Evolutionary conservation across 2,888 invertebrate genomes (phyloP).

Genomic region (Zaprionus bogoriensis): DNA sequence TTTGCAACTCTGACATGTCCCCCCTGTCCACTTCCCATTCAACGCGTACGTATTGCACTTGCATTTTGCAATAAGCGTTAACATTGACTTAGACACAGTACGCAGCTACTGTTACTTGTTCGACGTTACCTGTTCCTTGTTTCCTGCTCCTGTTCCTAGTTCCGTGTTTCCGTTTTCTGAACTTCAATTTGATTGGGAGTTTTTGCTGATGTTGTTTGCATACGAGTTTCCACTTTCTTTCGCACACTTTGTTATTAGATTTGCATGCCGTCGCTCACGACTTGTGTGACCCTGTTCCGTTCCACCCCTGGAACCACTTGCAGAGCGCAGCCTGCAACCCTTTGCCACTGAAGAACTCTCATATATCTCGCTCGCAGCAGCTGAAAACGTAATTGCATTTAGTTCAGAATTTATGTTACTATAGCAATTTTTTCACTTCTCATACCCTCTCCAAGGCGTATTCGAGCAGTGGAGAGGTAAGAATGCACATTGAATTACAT

Average conservation of each 20-base stretch:
- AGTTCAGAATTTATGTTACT: conserved; percentile 62
- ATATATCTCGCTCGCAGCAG: conserved; percentile 20
- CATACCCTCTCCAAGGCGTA: conserved; percentile 2
- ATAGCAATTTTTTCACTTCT: conserved; percentile 32
- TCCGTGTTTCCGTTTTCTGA: conserved; percentile 1
- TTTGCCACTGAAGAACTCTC: conserved; percentile 5
- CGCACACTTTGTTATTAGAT: conserved; percentile 65
- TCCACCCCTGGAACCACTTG: not conserved
- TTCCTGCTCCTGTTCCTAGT: not conserved
- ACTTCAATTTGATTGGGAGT: conserved; percentile 37
- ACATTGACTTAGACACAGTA: conserved; percentile 10
- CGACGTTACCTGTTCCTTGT: not conserved
- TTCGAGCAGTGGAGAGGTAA: not conserved
- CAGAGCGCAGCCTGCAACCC: not conserved
- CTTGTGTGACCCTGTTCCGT: not conserved
- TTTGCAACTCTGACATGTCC: conserved; percentile 34
- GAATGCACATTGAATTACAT: not conserved
- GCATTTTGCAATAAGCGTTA: conserved; percentile 43
- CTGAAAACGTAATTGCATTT: conserved; percentile 72
- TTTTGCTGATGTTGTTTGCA: conserved; percentile 38
- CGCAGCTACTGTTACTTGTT: not conserved
- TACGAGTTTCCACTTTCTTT: conserved; percentile 48
- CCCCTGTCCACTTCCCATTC: not conserved
- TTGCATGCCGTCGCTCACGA: conserved; percentile 43
- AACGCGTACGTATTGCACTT: conserved; percentile 9